phyloP scores from a whole-genome alignment of 1,140 invertebrate species.

The Condylostylus longicornis region DNA sequence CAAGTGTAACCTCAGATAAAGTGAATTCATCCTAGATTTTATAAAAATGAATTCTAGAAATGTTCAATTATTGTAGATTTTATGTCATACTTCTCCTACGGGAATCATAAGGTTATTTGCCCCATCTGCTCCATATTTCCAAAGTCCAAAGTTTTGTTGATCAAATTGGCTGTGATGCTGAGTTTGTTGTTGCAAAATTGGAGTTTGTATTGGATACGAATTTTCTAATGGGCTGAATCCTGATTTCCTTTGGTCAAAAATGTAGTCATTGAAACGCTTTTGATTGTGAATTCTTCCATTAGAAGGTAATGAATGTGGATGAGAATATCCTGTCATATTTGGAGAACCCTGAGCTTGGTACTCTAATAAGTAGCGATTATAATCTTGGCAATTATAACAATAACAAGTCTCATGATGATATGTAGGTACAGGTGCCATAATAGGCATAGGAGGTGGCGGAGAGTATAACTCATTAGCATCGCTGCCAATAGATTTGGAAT shows the following conservation, averaged over 20 bases:
- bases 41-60: not conserved
- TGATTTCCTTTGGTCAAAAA: slow-evolving; percentile 23
- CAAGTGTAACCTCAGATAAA: slow-evolving; percentile 63
- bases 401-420: slow-evolving; percentile 27
- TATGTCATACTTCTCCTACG: not conserved
- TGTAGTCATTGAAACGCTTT: slow-evolving; percentile 24
- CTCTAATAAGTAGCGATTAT: slow-evolving; percentile 6
- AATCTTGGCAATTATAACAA: slow-evolving; percentile 30
- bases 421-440: slow-evolving; percentile 5
- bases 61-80: not conserved
- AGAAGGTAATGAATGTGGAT: no score
- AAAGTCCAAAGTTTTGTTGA: slow-evolving; percentile 1
- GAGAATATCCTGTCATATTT: not conserved
- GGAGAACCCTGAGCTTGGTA: slow-evolving; percentile 18
- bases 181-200: slow-evolving; percentile 9
- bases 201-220: slow-evolving; percentile 8
- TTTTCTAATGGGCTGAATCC: slow-evolving; percentile 25
- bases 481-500: not conserved
- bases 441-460: slow-evolving; percentile 4
- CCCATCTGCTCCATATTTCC: not conserved
- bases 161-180: slow-evolving; percentile 12
- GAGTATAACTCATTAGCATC: slow-evolving; percentile 1
- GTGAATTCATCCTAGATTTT: slow-evolving; percentile 42
- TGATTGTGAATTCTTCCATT: slow-evolving; percentile 30
- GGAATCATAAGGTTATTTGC: not conserved